Evolutionary conservation across 2,113 vertebrate genomes (phyloP).

Genomic region (Mustela lutreola): DNA sequence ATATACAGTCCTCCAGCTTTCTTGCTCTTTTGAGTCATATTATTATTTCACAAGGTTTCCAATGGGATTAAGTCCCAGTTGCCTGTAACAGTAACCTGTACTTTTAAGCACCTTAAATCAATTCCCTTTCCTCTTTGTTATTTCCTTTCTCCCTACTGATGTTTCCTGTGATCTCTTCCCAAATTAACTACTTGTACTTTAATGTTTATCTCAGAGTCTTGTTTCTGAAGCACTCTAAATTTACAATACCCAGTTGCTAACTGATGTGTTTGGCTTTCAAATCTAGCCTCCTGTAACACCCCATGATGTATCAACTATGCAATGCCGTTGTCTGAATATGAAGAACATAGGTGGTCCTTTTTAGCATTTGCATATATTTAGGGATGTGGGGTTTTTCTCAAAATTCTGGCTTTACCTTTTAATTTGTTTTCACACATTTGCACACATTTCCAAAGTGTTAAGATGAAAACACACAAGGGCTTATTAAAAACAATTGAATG

Average conservation of each 20-base stretch:
- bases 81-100: neutral
- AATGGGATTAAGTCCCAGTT: neutral
- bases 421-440: constrained; percentile 74
- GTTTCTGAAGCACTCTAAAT: neutral
- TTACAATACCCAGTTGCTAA: neutral
- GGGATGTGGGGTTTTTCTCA: constrained; percentile 42
- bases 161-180: neutral
- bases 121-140: neutral
- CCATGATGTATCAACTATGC: neutral
- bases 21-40: neutral
- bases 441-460: constrained; percentile 61
- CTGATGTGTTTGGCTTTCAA: neutral
- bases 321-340: neutral
- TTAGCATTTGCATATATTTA: neutral
- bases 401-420: constrained; percentile 57
- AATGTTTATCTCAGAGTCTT: neutral
- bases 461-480: neutral
- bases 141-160: neutral
- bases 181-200: neutral
- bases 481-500: constrained; percentile 39
- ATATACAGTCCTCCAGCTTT: accelerated
- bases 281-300: neutral
- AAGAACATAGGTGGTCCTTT: neutral
- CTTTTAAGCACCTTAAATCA: neutral
- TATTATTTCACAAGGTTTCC: neutral